Evolutionary conservation across 2,113 vertebrate genomes (phyloP).

Genomic region (Pomatostomus ruficeps): DNA sequence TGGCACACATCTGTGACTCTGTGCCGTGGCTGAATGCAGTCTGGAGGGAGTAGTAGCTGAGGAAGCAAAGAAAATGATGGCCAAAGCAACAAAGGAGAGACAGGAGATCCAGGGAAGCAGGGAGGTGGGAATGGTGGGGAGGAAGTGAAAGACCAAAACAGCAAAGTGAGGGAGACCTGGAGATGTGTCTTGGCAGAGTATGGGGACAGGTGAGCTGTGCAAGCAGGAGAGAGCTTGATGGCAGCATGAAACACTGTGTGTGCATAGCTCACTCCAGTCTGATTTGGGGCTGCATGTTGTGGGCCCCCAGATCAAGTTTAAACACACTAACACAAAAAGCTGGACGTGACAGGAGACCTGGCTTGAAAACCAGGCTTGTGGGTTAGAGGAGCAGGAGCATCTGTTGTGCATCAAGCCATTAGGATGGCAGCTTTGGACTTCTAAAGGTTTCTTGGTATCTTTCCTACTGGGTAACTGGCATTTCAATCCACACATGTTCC

Average conservation of each 20-base stretch:
- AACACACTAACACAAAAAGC: not conserved
- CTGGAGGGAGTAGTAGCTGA: not conserved
- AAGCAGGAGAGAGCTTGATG: not conserved
- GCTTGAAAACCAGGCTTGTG: not conserved
- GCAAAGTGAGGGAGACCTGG: not conserved
- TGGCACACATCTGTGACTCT: not conserved
- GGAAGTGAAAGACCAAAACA: not conserved
- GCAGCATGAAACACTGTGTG: not conserved
- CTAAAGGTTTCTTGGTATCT: not conserved
- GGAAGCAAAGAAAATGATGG: not conserved
- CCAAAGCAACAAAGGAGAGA: not conserved
- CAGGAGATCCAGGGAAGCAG: not conserved
- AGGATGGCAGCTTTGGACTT: not conserved
- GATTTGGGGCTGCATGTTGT: not conserved
- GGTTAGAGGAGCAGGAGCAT: not conserved
- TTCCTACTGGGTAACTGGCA: not conserved
- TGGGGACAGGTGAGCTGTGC: not conserved
- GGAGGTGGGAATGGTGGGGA: not conserved
- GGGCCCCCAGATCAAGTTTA: not conserved
- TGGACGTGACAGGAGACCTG: not conserved
- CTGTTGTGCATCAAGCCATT: not conserved
- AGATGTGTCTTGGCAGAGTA: not conserved
- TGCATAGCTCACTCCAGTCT: not conserved
- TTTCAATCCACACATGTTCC: not conserved
- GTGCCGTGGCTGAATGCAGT: fast-evolving